phyloP scores from a whole-genome alignment of 2,888 invertebrate species.

The Acleris literana region DNA sequence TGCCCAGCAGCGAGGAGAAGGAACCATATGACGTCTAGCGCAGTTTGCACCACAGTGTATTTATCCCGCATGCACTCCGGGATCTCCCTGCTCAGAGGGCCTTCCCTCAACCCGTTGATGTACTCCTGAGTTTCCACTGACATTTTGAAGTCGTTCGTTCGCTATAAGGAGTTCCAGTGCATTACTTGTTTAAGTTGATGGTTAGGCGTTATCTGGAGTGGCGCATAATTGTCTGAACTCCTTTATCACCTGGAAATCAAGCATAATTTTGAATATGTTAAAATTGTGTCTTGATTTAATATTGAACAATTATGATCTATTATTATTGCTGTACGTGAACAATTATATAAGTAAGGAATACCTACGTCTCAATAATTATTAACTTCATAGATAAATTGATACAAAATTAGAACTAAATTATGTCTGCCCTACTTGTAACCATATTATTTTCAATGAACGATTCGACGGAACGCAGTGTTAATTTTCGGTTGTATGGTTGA shows the following conservation, averaged over 20 bases:
- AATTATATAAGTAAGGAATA: too few relatives aligned
- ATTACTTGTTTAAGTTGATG: conserved; percentile 50
- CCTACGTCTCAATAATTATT: too few relatives aligned
- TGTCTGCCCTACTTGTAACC: too few relatives aligned
- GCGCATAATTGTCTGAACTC: conserved; percentile 31
- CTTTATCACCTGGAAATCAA: conserved; percentile 25
- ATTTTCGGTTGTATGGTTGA: conserved; percentile 10
- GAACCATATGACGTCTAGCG: conserved; percentile 83
- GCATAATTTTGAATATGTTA: neutral
- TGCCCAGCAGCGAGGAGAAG: conserved; percentile 74
- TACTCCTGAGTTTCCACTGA: conserved; percentile 72
- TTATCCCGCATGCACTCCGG: conserved; percentile 79
- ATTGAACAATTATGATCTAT: neutral
- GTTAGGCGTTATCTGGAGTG: conserved; percentile 25
- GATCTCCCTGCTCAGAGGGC: conserved; percentile 75
- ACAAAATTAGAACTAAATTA: too few relatives aligned
- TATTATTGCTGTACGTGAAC: too few relatives aligned
- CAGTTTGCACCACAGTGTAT: conserved; percentile 78
- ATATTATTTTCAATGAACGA: neutral
- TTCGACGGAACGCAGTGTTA: neutral
- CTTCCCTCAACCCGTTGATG: conserved; percentile 70
- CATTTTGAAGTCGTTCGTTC: conserved; percentile 51
- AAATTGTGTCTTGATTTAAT: neutral
- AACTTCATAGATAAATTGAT: too few relatives aligned
- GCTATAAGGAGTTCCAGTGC: conserved; percentile 45